Conservation (phyloP, 2,113 vertebrate genomes). For the Callopanchax toddi region DNA sequence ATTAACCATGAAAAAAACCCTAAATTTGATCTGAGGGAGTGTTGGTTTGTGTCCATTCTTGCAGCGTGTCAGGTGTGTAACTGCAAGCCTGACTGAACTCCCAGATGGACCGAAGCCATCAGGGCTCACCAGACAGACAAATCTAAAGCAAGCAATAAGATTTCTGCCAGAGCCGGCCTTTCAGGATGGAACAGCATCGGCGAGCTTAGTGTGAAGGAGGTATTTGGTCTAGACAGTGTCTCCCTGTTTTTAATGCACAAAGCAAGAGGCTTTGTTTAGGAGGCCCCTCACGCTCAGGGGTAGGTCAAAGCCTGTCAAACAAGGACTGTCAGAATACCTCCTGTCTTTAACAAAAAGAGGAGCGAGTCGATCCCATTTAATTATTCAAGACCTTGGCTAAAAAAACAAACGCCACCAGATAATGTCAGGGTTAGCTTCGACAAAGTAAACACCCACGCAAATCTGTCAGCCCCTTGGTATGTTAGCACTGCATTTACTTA, state of each 20-base stretch:
- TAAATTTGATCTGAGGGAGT: constrained; percentile 51
- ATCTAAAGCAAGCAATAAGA: constrained; percentile 62
- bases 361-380: constrained; percentile 59
- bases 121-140: constrained; percentile 53
- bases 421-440: constrained; percentile 54
- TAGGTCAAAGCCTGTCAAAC: constrained; percentile 62
- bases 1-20: constrained; percentile 63
- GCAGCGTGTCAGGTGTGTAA: constrained; percentile 68
- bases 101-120: constrained; percentile 68
- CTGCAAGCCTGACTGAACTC: constrained; percentile 63
- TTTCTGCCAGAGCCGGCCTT: constrained; percentile 47
- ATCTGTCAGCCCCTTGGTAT: constrained; percentile 55
- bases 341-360: constrained; percentile 59
- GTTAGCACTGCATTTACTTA: constrained; percentile 15
- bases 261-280: constrained; percentile 43
- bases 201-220: constrained; percentile 55
- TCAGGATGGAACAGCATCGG: constrained; percentile 42
- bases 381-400: constrained; percentile 67
- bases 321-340: constrained; percentile 55
- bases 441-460: constrained; percentile 68
- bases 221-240: constrained; percentile 52
- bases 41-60: constrained; percentile 58
- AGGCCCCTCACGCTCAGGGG: constrained; percentile 58
- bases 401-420: constrained; percentile 62
- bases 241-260: constrained; percentile 46